phyloP scores from a whole-genome alignment of 2,888 invertebrate species.

The Parnassius smintheus region DNA sequence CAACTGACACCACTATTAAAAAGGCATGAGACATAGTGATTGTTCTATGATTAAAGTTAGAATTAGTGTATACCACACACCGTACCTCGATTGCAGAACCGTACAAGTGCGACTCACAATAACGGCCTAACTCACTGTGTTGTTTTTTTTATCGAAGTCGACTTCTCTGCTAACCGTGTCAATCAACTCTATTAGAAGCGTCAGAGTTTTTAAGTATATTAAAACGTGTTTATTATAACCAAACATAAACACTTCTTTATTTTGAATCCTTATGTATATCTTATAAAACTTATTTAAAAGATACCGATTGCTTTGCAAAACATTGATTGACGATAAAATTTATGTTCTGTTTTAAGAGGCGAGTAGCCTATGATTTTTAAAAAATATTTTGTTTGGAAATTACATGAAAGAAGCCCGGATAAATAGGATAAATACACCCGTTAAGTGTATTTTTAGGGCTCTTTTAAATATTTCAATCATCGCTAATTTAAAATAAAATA shows the following conservation, averaged over 20 bases:
- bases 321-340: background rate
- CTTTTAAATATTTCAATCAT: too few species aligned
- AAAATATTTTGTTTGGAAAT: too few species aligned
- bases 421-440: too few species aligned
- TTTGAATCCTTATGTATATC: conserved; percentile 1
- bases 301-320: background rate
- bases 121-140: conserved; percentile 44
- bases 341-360: too few species aligned
- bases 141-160: conserved; percentile 58
- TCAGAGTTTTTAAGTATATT: background rate
- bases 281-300: conserved; percentile 4
- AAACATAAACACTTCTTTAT: background rate
- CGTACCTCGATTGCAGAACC: conserved; percentile 44
- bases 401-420: too few species aligned
- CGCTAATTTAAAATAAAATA: too few species aligned
- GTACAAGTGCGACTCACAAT: conserved; percentile 45
- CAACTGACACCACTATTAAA: conserved; percentile 67
- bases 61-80: background rate
- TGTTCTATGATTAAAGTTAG: background rate
- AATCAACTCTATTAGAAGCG: conserved; percentile 44
- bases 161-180: conserved; percentile 40
- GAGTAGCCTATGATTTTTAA: too few species aligned
- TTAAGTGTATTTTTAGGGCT: too few species aligned
- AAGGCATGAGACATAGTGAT: conserved; percentile 46
- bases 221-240: conserved; percentile 3